Evolutionary conservation across 1,140 invertebrate genomes (phyloP), one percentile per base, ranked within the genome.

Genomic region (Scaptomyza montana): DNA sequence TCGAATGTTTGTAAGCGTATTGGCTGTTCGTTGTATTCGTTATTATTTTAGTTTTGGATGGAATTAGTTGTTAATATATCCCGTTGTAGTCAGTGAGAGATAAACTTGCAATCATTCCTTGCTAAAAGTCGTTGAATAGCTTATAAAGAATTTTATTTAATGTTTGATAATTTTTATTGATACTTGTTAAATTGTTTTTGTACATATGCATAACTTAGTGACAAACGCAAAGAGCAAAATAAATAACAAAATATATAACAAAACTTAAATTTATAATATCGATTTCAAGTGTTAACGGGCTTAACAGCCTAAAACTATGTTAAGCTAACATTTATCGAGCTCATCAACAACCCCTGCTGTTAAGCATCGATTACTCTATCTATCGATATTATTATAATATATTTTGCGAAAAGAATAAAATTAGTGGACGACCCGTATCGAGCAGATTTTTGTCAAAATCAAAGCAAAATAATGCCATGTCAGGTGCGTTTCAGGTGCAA

Each of bases 11-110:
- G 82, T 56, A 90, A 79, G 45, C 84, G 86, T 28, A 86, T 92
- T 61, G 91, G 91, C 63, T 78, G 80, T 59, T 90, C 91, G 57
- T 69, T 90, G 56, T 92, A 92, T 80, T 92, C 91, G 51, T 79
- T 92, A 62, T 59, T 92, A 60, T 92, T 90, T 78, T 90, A 78
- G 74, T 74, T 54, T 46, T n/a, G 70, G 65, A 74, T n/a, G 47
- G 13, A 13, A 49, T 50, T 59, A 47, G 49, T 39, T 68, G 9
- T 56, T 50, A 54, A 25, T 64, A 41, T 65, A 75, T 55, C 57
- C 74, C 28, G 57, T 72, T 67, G 80, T 72, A 71, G 80, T 84
- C 80, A 82, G 67, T 79, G 63, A 73, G 63, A 73, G 60, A 70
- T 19, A 69, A 69, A 63, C 77, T 73, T 84, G 54, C 55, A 82